A percentile compares a stretch with the other conserved stretches of the same genome.
phyloP scores from a whole-genome alignment of 2,113 vertebrate genomes.

The Atlantisia rogersi region DNA sequence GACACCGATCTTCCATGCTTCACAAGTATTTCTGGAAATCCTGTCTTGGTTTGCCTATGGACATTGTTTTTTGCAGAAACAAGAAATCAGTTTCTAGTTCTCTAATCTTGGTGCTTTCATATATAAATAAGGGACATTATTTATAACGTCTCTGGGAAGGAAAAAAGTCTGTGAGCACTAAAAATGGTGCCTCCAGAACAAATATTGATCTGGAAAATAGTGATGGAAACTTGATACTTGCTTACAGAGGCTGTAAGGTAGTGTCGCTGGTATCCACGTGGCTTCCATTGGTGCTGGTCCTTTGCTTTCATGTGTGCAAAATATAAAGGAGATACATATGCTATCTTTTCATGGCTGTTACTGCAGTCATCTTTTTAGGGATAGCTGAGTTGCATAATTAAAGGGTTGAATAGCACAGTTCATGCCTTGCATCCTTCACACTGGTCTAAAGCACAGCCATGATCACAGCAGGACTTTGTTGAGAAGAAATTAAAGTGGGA shows the following conservation, averaged over 20 bases:
- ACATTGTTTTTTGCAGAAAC: background rate
- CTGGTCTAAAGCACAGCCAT: constrained; percentile 5
- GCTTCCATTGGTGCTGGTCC: background rate
- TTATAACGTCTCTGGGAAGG: background rate
- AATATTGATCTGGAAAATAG: background rate
- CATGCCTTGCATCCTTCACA: background rate
- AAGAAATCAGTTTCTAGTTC: background rate
- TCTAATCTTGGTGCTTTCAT: background rate
- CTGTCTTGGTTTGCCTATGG: background rate
- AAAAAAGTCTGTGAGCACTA: background rate
- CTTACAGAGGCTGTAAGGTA: background rate
- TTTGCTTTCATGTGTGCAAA: background rate
- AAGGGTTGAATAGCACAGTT: background rate
- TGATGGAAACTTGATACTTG: background rate
- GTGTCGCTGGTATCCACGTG: background rate
- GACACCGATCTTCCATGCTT: background rate
- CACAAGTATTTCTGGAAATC: background rate
- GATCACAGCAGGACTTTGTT: constrained; percentile 36
- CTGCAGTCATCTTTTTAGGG: background rate
- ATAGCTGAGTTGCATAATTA: background rate
- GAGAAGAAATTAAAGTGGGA: constrained; percentile 57
- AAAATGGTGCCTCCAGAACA: background rate
- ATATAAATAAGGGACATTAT: background rate
- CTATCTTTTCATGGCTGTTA: background rate
- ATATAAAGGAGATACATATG: background rate